Evolutionary conservation across 2,888 invertebrate genomes (phyloP), one percentile per base, ranked within the genome.

Genomic region (Scrobipalpa costella): DNA sequence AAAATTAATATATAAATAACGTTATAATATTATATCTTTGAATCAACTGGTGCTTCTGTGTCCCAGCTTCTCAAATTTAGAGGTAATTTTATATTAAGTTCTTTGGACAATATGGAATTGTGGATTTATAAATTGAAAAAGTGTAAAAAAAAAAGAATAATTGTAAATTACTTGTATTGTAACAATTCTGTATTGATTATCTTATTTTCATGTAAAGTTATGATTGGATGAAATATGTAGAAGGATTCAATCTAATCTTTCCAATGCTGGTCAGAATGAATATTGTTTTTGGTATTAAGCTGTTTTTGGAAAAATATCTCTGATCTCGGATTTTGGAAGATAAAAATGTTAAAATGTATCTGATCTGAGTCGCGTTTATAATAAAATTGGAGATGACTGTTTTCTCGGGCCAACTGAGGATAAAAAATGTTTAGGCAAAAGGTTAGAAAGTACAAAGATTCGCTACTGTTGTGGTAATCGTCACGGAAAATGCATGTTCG

Each of bases 81-180:
- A 21, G 9, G 11, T 60, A 60, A 9, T 49, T 55, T 33, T 27
- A 47, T n/a, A 57, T 19, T 74, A 78, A 74, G 72, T 74, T 73
- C 68, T 77, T 67, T 81, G 73, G 83, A 87, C 83, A 83, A 83
- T 86, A 86, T 82, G 85, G 83, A 86, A 86, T 86, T 88, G 83
- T 81, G 83, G 79, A 80, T 78, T 80, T 75, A 55, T 83, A 82
- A 86, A 83, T 81, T 78, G 69, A 74, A 76, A 86, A 84, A 83
- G 76, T 75, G 73, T 77, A 81, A 86, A 86, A 86, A 86, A 85
- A 83, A n/a, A n/a, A n/a, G n/a, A 77, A 69, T 73, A 70, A 65
- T 66, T 67, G 63, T 65, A 68, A 67, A 57, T 64, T 64, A 66
- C 68, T 66, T 66, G 66, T 70, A 66, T 66, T 66, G 65, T 70